A percentile compares a stretch with the other conserved stretches of the same genome.
Evolutionary conservation across 2,113 vertebrate genomes (phyloP).

Genomic region (Choloepus hoffmanni): DNA sequence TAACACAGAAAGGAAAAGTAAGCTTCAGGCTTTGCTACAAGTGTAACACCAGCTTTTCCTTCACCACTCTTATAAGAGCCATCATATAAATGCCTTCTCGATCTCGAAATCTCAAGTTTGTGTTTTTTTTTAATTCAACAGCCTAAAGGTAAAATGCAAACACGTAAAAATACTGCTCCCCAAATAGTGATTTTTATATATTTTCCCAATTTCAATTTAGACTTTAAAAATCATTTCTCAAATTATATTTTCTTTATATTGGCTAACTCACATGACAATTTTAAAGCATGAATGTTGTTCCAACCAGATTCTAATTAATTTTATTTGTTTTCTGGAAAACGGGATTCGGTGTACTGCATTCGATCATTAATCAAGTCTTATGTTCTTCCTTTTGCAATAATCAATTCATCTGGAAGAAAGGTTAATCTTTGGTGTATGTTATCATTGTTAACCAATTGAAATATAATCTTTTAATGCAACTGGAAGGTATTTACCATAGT

Average conservation of each 20-base stretch:
- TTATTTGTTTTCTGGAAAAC: slow-evolving; percentile 28
- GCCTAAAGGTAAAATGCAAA: slow-evolving; percentile 44
- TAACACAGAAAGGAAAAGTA: background rate
- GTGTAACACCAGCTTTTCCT: background rate
- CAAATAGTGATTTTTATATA: background rate
- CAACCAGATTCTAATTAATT: slow-evolving; percentile 9
- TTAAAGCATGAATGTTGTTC: slow-evolving; percentile 36
- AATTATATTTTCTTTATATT: slow-evolving; percentile 31
- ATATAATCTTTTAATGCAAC: slow-evolving; percentile 12
- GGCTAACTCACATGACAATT: background rate
- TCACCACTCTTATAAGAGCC: background rate
- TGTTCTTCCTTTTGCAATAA: slow-evolving; percentile 19
- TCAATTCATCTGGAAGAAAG: slow-evolving; percentile 36
- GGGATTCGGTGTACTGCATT: background rate
- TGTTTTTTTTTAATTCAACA: background rate
- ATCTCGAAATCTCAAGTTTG: background rate
- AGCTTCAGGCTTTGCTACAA: background rate
- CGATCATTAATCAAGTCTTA: background rate
- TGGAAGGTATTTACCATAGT: background rate
- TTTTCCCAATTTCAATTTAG: slow-evolving; percentile 35
- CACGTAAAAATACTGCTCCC: background rate
- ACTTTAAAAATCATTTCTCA: slow-evolving; percentile 35
- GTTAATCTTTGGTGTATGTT: background rate
- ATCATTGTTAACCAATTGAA: background rate
- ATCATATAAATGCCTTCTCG: background rate